Evolutionary conservation across 2,797 vertebrate genomes (phyloP).

Genomic region (Acipenser transmontanus): DNA sequence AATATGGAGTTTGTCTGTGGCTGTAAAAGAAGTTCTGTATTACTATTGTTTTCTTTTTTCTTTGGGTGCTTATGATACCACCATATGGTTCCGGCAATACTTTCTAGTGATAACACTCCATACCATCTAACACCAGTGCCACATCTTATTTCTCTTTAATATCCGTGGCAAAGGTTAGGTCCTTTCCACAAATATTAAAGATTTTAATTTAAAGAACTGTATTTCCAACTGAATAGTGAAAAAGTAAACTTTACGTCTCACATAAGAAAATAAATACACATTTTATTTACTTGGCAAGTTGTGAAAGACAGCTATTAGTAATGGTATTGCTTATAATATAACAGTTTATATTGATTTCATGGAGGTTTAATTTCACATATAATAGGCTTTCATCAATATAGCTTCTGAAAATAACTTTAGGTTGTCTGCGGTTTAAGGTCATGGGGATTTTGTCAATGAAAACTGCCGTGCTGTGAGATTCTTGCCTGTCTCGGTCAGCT

Average conservation of each 20-base stretch:
- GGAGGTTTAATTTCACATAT: constrained; percentile 9
- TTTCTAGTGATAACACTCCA: too few species aligned
- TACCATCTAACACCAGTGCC: too few species aligned
- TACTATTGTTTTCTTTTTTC: too few species aligned
- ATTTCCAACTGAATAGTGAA: background rate
- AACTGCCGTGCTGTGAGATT: background rate
- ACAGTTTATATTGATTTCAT: background rate
- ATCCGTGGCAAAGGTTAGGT: too few species aligned
- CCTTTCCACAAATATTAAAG: too few species aligned
- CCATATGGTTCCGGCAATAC: too few species aligned
- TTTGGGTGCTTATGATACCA: too few species aligned
- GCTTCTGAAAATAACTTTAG: background rate
- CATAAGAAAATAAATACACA: background rate
- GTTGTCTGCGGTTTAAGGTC: background rate
- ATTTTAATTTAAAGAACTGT: too few species aligned
- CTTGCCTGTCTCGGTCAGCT: background rate
- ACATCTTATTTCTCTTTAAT: too few species aligned
- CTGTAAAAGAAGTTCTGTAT: too few species aligned
- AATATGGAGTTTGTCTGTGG: too few species aligned
- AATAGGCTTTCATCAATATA: constrained; percentile 2
- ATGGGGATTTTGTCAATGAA: background rate
- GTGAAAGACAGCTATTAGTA: background rate
- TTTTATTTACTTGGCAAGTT: background rate
- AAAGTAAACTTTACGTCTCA: background rate
- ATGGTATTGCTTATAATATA: background rate